Percentiles rank a stretch among this genome's conserved stretches.
These are phyloP conservation scores for Cairina moschata DNA, from an alignment of 2,113 vertebrate species.

Conservation along the genomic window DNA sequence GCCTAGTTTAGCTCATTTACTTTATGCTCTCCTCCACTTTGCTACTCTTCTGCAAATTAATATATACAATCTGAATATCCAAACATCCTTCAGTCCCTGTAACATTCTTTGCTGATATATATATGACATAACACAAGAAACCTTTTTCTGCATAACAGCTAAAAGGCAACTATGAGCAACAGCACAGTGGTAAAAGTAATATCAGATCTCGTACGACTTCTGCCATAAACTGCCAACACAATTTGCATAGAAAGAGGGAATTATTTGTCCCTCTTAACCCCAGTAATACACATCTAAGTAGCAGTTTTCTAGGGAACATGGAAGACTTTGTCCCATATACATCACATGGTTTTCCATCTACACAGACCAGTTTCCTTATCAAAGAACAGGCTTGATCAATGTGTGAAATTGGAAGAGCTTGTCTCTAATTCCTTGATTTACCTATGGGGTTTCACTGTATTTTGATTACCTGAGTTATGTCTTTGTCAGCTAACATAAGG, in stretches of 20 bases:
- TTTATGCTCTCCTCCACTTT: neutral
- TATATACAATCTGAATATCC: neutral
- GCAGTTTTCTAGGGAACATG: neutral
- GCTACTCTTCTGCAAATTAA: neutral
- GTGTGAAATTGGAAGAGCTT: neutral
- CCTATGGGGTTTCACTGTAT: neutral
- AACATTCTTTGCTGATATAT: constrained; percentile 2
- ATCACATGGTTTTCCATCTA: neutral
- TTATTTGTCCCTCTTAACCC: neutral
- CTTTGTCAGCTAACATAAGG: neutral
- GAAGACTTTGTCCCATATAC: neutral
- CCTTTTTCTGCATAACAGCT: neutral
- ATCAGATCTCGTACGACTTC: neutral
- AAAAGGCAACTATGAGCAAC: neutral
- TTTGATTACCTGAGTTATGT: neutral
- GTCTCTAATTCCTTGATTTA: neutral
- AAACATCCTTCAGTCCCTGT: neutral
- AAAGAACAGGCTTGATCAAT: neutral
- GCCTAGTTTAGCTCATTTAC: neutral
- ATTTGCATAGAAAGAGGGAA: neutral
- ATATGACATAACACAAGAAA: neutral
- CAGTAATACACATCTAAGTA: neutral
- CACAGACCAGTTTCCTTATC: neutral
- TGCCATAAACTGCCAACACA: neutral
- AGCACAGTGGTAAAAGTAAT: neutral